These are phyloP conservation scores for Aegotheles bennettii DNA, from an alignment of 2,113 vertebrate species.

Conservation along the genomic window DNA sequence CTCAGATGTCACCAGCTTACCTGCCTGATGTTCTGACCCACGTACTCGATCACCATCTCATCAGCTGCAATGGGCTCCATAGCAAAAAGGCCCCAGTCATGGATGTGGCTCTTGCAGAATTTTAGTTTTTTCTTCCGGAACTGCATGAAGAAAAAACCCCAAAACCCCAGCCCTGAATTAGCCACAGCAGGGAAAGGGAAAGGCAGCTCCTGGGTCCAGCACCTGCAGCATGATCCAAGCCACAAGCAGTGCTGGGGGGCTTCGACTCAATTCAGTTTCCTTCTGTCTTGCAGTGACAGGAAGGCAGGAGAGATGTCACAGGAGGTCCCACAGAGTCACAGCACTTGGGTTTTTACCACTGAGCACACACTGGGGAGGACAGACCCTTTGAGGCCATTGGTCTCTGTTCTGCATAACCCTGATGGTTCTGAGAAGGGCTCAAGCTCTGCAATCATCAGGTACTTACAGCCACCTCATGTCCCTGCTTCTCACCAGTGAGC, in stretches of 20 bases:
- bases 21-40: conserved; percentile 98
- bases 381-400: fast-evolving
- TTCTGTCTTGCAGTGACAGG: not conserved
- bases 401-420: not conserved
- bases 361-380: not conserved
- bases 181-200: not conserved
- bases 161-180: not conserved
- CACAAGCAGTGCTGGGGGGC: not conserved
- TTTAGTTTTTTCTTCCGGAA: conserved; percentile 98
- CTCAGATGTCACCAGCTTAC: conserved; percentile 58
- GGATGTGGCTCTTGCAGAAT: conserved; percentile 96
- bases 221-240: not conserved
- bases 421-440: not conserved
- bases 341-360: not conserved
- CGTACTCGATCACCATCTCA: conserved; percentile 98
- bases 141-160: conserved; percentile 61
- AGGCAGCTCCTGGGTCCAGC: not conserved
- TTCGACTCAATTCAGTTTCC: not conserved
- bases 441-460: not conserved
- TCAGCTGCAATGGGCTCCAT: conserved; percentile 97
- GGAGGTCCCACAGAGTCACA: not conserved
- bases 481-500: not conserved
- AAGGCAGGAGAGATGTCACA: not conserved
- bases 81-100: conserved; percentile 98
- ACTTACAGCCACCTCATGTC: not conserved